Evolutionary conservation across 2,113 vertebrate species (phyloP).

Genomic region (Thalassoma bifasciatum): DNA sequence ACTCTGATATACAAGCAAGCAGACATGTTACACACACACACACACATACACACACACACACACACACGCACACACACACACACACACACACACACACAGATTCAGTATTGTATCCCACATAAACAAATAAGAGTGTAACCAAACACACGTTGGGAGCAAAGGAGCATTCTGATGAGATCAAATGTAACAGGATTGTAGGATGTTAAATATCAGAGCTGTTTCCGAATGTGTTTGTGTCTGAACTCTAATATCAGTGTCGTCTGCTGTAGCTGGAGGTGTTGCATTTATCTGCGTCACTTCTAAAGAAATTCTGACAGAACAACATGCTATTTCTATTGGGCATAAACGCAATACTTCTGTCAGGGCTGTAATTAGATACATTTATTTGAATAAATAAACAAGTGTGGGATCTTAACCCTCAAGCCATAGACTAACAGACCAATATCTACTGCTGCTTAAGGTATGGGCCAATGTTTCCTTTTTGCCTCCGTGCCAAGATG

Average conservation of each 20-base stretch:
- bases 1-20: constrained; percentile 41
- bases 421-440: background rate
- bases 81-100: background rate
- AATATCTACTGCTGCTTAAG: background rate
- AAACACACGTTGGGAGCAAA: constrained; percentile 10
- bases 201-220: constrained; percentile 12
- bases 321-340: background rate
- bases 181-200: constrained; percentile 14
- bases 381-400: background rate
- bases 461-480: background rate
- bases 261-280: constrained; percentile 21
- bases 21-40: constrained; percentile 16
- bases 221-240: constrained; percentile 6
- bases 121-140: background rate
- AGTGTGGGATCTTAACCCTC: constrained; percentile 2
- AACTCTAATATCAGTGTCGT: background rate
- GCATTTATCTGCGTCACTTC: constrained; percentile 1
- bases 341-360: background rate
- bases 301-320: background rate
- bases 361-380: background rate
- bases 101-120: background rate
- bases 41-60: background rate
- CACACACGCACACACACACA: constrained; percentile 4
- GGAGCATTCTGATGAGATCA: constrained; percentile 20
- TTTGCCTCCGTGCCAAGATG: background rate